Base-by-base conservation (phyloP, 1,140 invertebrate species). In the Brachionus plicatilis region DNA sequence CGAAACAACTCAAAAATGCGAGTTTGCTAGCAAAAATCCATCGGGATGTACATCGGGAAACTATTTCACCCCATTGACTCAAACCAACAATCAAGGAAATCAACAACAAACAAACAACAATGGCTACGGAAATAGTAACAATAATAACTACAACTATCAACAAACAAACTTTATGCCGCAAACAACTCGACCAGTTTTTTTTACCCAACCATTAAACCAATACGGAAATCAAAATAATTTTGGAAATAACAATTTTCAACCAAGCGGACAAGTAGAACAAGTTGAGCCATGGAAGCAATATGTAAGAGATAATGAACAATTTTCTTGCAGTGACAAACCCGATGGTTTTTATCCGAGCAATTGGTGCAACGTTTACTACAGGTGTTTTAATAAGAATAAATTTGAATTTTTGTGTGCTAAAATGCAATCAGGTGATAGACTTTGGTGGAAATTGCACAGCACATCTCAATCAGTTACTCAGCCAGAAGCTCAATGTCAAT, bases 301-400 rank as follows among this genome's bases (percentile, higher is more conserved):
- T 65, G 66, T 84, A 20, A 29, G 66, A 75, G 41, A 72, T 37
- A 66, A 66, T 75, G 83, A 84, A 65, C 70, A 72, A 84, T 84
- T 84, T 84, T 9, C 37, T 14, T 84, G 83, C 43, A 11, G 0
- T 53, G 83, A 29, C 37, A 66, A 66, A 75, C 33, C 20, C 29
- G 70, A 84, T 66, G 83, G 83, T 24, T 84, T 84, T 29, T 84
- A 84, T 65, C 14, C 66, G 7, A 84, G 83, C 37, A 66, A 66
- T 41, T 84, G 83, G 83, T 84, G 83, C 12, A 84, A 84, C 43
- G 83, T 84, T 0, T 84, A 70, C 45, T 84, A 84, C 41, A 60
- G 83, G 56, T 84, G 83, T 43, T 56, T 37, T 27, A 56, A 53
- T 14, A 43, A 60, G 17, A 84, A 53, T n/a, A 72, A 72, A 41